Conservation (phyloP, 92 coral and sea anemone genomes). For the Muricea muricata region DNA sequence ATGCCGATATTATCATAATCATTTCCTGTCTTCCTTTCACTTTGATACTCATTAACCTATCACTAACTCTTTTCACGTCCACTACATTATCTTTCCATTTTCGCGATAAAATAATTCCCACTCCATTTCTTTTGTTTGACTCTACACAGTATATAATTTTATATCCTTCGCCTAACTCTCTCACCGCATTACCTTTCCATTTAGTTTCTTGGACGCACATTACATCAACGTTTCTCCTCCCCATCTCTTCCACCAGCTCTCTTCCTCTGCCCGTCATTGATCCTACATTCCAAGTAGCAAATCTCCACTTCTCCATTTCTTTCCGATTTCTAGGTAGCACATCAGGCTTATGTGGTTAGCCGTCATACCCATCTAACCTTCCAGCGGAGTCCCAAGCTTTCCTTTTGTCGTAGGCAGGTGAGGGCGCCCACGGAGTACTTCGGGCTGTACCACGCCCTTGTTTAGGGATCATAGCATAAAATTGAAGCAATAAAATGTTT, state of each 20-base stretch:
- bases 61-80: too few relatives aligned
- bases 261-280: neutral
- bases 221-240: neutral
- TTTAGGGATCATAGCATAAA: too few relatives aligned
- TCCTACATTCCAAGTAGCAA: neutral
- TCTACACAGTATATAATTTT: neutral
- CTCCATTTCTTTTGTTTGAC: neutral
- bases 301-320: too few relatives aligned
- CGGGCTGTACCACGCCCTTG: too few relatives aligned
- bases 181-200: too few relatives aligned
- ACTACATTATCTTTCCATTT: neutral
- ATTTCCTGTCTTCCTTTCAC: neutral
- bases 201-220: neutral
- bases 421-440: too few relatives aligned
- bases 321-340: too few relatives aligned
- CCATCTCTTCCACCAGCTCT: neutral
- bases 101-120: neutral
- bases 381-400: too few relatives aligned
- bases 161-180: neutral
- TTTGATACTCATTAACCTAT: neutral
- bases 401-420: too few relatives aligned
- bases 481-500: too few relatives aligned
- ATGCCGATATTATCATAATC: neutral
- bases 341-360: too few relatives aligned
- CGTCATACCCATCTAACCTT: too few relatives aligned